phyloP scores from a whole-genome alignment of 2,797 vertebrate species.

The Myiothlypis chrysogaster region DNA sequence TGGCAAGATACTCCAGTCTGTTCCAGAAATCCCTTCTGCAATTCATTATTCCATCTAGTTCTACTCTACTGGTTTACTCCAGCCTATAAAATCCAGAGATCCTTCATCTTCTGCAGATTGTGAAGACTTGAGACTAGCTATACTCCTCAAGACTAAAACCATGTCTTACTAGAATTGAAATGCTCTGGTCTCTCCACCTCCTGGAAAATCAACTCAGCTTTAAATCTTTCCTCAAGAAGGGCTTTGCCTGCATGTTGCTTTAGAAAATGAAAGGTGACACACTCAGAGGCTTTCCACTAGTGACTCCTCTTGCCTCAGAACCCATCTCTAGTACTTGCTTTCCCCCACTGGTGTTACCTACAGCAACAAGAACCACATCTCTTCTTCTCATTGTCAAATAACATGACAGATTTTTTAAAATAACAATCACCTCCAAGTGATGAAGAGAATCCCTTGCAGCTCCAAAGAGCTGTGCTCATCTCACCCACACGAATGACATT shows the following conservation, averaged over 20 bases:
- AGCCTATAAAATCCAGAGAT: not conserved
- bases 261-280: not conserved
- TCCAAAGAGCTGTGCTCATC: not conserved
- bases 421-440: not conserved
- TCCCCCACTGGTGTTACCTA: not conserved
- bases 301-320: not conserved
- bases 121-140: not conserved
- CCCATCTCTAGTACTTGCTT: not conserved
- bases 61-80: not conserved
- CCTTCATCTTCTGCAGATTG: not conserved
- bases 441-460: not conserved
- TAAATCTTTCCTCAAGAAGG: not conserved
- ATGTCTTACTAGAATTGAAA: not conserved
- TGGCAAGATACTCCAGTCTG: not conserved
- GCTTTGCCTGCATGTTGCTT: not conserved
- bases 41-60: not conserved
- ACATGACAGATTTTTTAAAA: not conserved
- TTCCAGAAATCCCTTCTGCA: constrained; percentile 44
- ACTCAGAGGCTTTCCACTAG: not conserved
- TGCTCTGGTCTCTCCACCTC: not conserved
- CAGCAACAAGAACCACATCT: not conserved
- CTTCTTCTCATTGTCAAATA: not conserved
- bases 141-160: not conserved
- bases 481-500: not conserved
- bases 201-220: not conserved